phyloP scores from a whole-genome alignment of 2,888 invertebrate genomes.

The Megaustenia siamemsis region DNA sequence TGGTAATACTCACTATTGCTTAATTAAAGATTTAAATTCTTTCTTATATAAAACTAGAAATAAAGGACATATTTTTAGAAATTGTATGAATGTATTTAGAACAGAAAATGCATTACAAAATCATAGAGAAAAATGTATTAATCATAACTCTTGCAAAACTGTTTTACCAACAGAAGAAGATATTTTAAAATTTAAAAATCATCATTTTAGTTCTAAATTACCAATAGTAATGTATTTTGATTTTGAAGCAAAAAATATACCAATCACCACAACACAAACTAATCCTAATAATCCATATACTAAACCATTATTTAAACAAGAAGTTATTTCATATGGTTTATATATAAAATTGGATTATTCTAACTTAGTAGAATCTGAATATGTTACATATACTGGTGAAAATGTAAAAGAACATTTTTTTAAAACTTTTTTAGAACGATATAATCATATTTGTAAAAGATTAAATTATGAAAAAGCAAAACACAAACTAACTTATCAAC shows the following conservation, averaged over 20 bases:
- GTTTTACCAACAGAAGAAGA: background rate
- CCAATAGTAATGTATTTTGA: slow-evolving; percentile 13
- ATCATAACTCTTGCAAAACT: background rate
- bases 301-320: slow-evolving; percentile 29
- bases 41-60: slow-evolving; percentile 7
- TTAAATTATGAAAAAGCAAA: background rate
- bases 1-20: slow-evolving; percentile 26
- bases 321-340: slow-evolving; percentile 21
- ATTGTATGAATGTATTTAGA: too few relatives aligned
- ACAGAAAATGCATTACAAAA: slow-evolving; percentile 8
- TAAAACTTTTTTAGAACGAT: background rate
- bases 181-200: slow-evolving; percentile 19
- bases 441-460: background rate
- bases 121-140: background rate
- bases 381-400: background rate
- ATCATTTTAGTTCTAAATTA: slow-evolving; percentile 20
- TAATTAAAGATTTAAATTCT: slow-evolving; percentile 18
- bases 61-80: slow-evolving; percentile 14
- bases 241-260: slow-evolving; percentile 25
- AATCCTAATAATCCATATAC: slow-evolving; percentile 6
- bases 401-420: slow-evolving; percentile 18
- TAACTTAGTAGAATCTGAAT: background rate
- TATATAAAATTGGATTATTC: slow-evolving; percentile 35
- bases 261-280: background rate
- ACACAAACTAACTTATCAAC: background rate